phyloP scores from a whole-genome alignment of 2,888 invertebrate genomes.

The Ametastegia equiseti region DNA sequence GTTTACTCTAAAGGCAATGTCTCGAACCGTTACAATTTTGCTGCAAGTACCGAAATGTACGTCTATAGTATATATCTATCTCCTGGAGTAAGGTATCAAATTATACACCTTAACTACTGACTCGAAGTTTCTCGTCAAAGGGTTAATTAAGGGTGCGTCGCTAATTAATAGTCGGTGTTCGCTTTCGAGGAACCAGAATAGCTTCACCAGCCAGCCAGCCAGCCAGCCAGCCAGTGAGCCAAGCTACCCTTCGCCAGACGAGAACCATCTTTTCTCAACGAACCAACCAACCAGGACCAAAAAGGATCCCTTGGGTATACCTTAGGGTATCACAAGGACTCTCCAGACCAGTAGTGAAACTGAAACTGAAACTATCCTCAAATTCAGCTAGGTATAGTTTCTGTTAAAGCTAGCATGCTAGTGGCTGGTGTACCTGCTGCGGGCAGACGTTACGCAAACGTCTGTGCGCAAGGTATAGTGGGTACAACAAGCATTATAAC shows the following conservation, averaged over 20 bases:
- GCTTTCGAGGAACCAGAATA: slow-evolving; percentile 22
- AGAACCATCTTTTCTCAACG: slow-evolving; percentile 27
- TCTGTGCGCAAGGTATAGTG: slow-evolving; percentile 21
- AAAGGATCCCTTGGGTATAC: slow-evolving; percentile 29
- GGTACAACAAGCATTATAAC: background rate
- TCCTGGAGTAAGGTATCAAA: slow-evolving; percentile 30
- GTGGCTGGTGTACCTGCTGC: background rate
- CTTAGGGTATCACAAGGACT: slow-evolving; percentile 16
- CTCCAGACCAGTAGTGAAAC: slow-evolving; percentile 18
- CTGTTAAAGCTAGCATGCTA: background rate
- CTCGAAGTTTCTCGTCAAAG: slow-evolving; percentile 43
- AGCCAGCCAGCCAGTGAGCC: too few species aligned
- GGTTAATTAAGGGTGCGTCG: slow-evolving; percentile 44
- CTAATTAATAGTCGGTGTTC: slow-evolving; percentile 45
- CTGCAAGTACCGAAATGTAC: background rate
- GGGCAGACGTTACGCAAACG: slow-evolving; percentile 8
- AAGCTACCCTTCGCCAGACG: background rate
- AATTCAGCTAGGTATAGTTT: background rate
- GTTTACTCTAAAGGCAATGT: background rate
- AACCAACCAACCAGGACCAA: background rate
- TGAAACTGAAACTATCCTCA: slow-evolving; percentile 17
- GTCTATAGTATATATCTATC: background rate
- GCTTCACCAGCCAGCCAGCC: background rate
- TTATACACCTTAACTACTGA: slow-evolving; percentile 34
- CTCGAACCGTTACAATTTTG: slow-evolving; percentile 5